Evolutionary conservation across 2,797 vertebrate genomes (phyloP).

Genomic region (Morelia viridis): DNA sequence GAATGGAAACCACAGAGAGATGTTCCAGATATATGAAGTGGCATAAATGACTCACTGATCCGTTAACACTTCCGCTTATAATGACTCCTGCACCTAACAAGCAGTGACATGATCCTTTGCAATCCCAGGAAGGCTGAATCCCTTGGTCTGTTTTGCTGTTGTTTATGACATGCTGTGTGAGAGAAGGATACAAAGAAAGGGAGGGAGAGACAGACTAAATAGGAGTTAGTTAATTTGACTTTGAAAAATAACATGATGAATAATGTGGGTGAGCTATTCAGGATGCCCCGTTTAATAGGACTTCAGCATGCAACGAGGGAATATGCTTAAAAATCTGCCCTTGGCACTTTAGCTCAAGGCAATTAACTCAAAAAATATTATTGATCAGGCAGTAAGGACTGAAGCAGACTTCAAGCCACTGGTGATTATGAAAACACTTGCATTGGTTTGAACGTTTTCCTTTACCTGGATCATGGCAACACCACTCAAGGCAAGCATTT

Average conservation of each 20-base stretch:
- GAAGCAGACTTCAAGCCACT: conserved; percentile 27
- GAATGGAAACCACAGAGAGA: conserved; percentile 44
- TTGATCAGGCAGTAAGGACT: neutral
- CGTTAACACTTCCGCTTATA: conserved; percentile 63
- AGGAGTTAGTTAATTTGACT: neutral
- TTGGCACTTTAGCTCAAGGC: neutral
- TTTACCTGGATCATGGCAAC: neutral
- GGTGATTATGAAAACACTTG: conserved; percentile 10
- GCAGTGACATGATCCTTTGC: conserved; percentile 60
- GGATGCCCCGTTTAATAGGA: neutral
- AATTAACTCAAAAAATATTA: conserved; percentile 19
- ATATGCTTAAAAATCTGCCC: conserved; percentile 22
- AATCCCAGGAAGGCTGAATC: neutral
- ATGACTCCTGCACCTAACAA: conserved; percentile 56
- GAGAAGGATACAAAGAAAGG: too few relatives aligned
- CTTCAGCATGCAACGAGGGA: neutral
- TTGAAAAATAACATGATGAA: conserved; percentile 16
- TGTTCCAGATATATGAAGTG: conserved; percentile 51
- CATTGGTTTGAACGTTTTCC: neutral
- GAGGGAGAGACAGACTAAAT: neutral
- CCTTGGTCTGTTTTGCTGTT: conserved; percentile 1
- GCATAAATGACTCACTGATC: conserved; percentile 68
- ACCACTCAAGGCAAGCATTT: neutral
- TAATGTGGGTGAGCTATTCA: neutral
- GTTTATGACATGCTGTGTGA: neutral